Evolutionary conservation across 2,797 vertebrate genomes (phyloP).

Genomic region (Sebastes cheni): DNA sequence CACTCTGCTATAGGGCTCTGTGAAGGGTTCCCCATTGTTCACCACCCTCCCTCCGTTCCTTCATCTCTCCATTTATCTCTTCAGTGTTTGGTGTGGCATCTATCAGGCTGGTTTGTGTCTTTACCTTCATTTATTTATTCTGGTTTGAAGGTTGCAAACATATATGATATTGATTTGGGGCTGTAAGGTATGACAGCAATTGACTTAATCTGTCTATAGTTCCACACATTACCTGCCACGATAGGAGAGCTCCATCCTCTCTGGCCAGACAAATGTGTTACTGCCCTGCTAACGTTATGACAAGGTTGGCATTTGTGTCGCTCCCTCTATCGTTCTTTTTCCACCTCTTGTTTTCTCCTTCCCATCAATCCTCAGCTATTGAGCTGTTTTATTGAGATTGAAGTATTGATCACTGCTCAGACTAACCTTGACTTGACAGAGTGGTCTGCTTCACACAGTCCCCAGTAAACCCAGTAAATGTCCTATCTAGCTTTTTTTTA

Average conservation of each 20-base stretch:
- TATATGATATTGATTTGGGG: constrained; percentile 83
- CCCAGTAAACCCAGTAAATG: constrained; percentile 77
- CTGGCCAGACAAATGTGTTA: constrained; percentile 60
- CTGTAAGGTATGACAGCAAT: constrained; percentile 73
- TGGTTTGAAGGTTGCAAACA: constrained; percentile 79
- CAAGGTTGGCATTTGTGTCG: constrained; percentile 75
- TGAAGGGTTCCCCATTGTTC: constrained; percentile 10
- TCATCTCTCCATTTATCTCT: constrained; percentile 52
- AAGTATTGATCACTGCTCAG: constrained; percentile 92
- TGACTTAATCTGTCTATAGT: constrained; percentile 56
- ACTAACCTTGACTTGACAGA: constrained; percentile 85
- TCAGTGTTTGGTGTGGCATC: constrained; percentile 60
- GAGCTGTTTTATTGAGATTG: constrained; percentile 94
- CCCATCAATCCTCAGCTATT: constrained; percentile 86
- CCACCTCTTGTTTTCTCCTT: constrained; percentile 49
- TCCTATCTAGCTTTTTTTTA: constrained; percentile 72
- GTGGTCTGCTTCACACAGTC: constrained; percentile 51
- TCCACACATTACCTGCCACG: constrained; percentile 59
- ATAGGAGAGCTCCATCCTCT: constrained; percentile 42
- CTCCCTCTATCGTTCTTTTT: constrained; percentile 55
- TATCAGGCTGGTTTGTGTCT: constrained; percentile 54
- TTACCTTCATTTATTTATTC: constrained; percentile 74
- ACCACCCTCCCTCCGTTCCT: neutral
- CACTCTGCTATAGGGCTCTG: neutral
- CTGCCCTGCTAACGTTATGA: constrained; percentile 65